Evolutionary conservation across 2,797 vertebrate species (phyloP), one percentile per base, ranked within the genome.

Genomic region (Poecilia wingei): DNA sequence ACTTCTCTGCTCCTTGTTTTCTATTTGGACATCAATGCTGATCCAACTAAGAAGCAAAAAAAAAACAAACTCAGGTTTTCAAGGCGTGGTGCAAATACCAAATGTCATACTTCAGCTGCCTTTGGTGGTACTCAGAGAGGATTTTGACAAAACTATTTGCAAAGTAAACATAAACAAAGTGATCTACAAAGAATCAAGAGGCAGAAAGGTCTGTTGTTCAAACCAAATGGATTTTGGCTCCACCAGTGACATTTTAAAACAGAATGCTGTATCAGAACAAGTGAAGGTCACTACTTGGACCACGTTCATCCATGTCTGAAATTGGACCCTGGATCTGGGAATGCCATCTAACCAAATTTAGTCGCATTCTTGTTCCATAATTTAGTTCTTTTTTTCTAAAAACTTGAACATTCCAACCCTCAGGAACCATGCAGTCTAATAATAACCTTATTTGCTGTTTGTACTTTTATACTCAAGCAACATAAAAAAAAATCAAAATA

Each of bases 31-130:
- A 53, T 55, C 59, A 41, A 76, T 49, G 33, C 20, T 25, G 36
- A 76, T 81, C 45, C 68, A 86, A 88, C 79, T 78, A 87, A 49
- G 78, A 78, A 76, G n/a, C 1, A 78, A 7, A 78, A 59, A 28
- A 57, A 12, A 1, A 28, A 14, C 8, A 14, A 33, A 22, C 71
- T 53, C 18, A 74, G 72, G 57, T 73, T 79, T 22, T 39, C 9
- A 68, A 69, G 39, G 66, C 6, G 12, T 43, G 39, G 39, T 14
- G 25, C 2, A 14, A 43, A 43, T 69, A 68, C 64, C 64, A 68
- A 25, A 41, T 9, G 8, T 5, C 39, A 41, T 41, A 41, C 20
- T 69, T 25, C 22, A 28, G 66, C 25, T n/a, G 39, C 66, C 22
- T n/a, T 43, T 69, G 22, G 39, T 69, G 22, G 9, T n/a, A 2